Percentiles rank a stretch among this genome's conserved stretches.
Conservation (phyloP, 2,797 vertebrate species). For the Coregonus sp. region DNA sequence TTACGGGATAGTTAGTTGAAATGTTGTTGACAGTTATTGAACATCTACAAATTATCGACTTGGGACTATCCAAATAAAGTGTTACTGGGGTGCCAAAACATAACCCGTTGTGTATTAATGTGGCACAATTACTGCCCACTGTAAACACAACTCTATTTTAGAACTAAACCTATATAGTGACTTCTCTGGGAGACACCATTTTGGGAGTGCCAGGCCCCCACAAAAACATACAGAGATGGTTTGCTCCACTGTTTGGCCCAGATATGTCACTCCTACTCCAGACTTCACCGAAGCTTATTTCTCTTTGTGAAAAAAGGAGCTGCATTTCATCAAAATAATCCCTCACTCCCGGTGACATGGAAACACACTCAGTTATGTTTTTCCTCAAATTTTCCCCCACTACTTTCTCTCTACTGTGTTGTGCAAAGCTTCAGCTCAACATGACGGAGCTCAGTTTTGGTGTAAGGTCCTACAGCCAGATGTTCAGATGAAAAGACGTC, state of each 20-base stretch:
- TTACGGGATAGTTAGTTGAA: too few species aligned
- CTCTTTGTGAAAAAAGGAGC: conserved; percentile 37
- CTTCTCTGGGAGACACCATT: conserved; percentile 32
- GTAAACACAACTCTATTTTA: too few species aligned
- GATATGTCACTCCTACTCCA: conserved; percentile 63
- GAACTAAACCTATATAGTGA: too few species aligned
- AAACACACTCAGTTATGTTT: conserved; percentile 51
- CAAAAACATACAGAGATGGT: conserved; percentile 57
- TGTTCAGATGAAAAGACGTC: conserved; percentile 33
- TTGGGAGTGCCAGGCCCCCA: conserved; percentile 13
- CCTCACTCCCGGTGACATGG: conserved; percentile 47
- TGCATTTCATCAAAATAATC: conserved; percentile 63
- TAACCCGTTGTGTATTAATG: too few species aligned
- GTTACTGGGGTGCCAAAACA: too few species aligned
- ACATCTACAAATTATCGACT: too few species aligned
- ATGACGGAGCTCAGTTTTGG: conserved; percentile 24
- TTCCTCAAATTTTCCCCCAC: conserved; percentile 21
- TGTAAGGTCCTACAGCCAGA: conserved; percentile 23
- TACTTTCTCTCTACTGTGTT: conserved; percentile 11
- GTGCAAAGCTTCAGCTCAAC: conserved; percentile 26
- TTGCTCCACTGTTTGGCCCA: conserved; percentile 62
- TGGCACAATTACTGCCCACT: too few species aligned
- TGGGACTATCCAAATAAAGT: too few species aligned
- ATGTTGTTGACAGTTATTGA: too few species aligned
- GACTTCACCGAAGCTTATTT: conserved; percentile 57